Evolutionary conservation across 2,888 invertebrate species (phyloP).

Genomic region (Cynaeus angustus): DNA sequence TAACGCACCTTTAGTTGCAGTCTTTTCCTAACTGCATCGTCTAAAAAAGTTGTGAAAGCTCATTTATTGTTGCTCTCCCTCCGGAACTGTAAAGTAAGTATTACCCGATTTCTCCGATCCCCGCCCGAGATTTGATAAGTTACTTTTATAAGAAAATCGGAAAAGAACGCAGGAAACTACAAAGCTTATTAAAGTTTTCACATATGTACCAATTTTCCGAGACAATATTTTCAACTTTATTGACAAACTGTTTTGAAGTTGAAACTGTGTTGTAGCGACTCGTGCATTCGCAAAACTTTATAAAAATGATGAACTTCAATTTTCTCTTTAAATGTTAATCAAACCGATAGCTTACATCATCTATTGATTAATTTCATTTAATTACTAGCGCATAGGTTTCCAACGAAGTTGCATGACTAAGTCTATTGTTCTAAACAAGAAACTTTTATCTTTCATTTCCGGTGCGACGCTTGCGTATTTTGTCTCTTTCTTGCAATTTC

Average conservation of each 20-base stretch:
- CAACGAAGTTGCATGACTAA: constrained; percentile 25
- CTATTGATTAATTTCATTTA: not conserved
- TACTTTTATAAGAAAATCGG: constrained; percentile 38
- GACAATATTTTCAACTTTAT: constrained; percentile 35
- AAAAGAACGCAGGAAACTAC: constrained; percentile 26
- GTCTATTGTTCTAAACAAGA: constrained; percentile 20
- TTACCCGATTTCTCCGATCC: constrained; percentile 5
- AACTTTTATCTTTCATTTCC: constrained; percentile 29
- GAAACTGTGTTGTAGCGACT: not conserved
- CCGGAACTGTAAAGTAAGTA: constrained; percentile 31
- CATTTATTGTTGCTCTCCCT: constrained; percentile 31
- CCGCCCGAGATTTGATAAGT: constrained; percentile 34
- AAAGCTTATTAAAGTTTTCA: constrained; percentile 46
- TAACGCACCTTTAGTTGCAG: not conserved
- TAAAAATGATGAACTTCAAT: not conserved
- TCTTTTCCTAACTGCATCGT: not conserved
- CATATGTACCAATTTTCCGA: constrained; percentile 40
- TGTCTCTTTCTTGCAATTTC: constrained; percentile 24
- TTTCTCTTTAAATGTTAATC: constrained; percentile 9
- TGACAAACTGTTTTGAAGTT: constrained; percentile 25
- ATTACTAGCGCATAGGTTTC: constrained; percentile 12
- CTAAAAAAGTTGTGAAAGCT: constrained; percentile 20
- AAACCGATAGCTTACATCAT: not conserved
- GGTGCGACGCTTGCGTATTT: constrained; percentile 17
- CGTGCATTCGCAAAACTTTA: constrained; percentile 1